These are phyloP conservation scores for Buphagus erythrorhynchus DNA, from an alignment of 2,797 vertebrate species.

Conservation along the genomic window DNA sequence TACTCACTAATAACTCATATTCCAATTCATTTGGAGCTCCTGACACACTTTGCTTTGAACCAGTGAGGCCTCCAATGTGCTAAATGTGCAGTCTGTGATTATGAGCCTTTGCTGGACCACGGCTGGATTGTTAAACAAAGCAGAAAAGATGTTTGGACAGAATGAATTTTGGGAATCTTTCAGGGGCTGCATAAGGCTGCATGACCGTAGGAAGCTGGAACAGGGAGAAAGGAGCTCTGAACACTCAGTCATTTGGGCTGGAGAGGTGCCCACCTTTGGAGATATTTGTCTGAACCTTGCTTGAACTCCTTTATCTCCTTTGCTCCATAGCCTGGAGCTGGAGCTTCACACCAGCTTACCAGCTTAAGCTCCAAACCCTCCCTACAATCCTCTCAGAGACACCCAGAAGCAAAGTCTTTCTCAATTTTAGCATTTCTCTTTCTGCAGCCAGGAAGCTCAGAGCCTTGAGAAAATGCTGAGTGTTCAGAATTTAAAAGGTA, in stretches of 20 bases:
- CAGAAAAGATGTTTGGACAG: slow-evolving; percentile 3
- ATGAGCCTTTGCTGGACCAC: neutral
- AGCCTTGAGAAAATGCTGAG: neutral
- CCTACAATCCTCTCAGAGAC: neutral
- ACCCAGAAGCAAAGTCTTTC: neutral
- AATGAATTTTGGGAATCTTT: neutral
- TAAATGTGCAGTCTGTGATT: neutral
- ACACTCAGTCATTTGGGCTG: neutral
- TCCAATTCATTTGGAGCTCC: neutral
- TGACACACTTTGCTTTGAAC: neutral
- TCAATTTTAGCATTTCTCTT: neutral
- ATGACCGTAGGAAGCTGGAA: neutral
- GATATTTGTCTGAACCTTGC: slow-evolving; percentile 15
- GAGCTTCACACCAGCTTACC: neutral
- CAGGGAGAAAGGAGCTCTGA: neutral
- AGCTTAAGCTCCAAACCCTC: neutral
- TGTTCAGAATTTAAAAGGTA: neutral
- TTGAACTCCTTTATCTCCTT: neutral
- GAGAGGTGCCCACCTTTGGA: neutral
- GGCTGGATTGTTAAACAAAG: neutral
- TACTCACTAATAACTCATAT: neutral
- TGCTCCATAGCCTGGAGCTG: neutral
- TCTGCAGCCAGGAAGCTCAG: neutral
- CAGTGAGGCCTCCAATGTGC: neutral
- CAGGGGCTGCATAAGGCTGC: neutral